phyloP scores from a whole-genome alignment of 2,797 vertebrate species.

The Mareca strepera region DNA sequence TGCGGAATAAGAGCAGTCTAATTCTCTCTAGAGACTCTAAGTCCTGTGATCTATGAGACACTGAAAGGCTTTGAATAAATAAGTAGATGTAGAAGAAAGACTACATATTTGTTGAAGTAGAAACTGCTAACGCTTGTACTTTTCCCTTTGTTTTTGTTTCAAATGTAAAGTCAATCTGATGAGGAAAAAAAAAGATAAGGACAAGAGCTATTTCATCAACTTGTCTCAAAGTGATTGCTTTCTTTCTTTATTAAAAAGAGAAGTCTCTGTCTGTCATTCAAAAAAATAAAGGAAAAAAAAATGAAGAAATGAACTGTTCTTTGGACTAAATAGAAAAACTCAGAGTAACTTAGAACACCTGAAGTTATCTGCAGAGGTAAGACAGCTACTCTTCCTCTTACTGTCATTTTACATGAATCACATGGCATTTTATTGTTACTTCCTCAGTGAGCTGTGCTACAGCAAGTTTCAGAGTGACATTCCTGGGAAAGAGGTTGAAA shows the following conservation, averaged over 20 bases:
- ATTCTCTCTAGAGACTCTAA: conserved; percentile 7
- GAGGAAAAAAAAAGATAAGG: neutral
- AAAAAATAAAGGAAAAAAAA: neutral
- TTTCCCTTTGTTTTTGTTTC: conserved; percentile 9
- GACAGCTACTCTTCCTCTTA: neutral
- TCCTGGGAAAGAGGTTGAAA: neutral
- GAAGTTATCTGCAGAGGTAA: neutral
- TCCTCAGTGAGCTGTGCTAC: neutral
- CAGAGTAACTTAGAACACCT: neutral
- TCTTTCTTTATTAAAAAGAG: neutral
- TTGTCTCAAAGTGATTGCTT: neutral
- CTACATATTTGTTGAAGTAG: neutral
- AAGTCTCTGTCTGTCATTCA: neutral
- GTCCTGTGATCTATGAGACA: conserved; percentile 31
- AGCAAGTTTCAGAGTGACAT: neutral
- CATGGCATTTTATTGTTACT: neutral
- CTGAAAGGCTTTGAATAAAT: conserved; percentile 34
- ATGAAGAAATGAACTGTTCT: neutral
- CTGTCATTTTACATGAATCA: neutral
- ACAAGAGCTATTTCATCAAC: neutral
- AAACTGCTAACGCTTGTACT: neutral
- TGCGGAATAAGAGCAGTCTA: conserved; percentile 16
- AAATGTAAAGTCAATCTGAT: neutral
- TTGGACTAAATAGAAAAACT: neutral
- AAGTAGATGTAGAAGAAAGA: neutral